Evolutionary conservation across 2,113 vertebrate genomes (phyloP), one percentile per base, ranked within the genome.

Genomic region (Misgurnus mizolepis): DNA sequence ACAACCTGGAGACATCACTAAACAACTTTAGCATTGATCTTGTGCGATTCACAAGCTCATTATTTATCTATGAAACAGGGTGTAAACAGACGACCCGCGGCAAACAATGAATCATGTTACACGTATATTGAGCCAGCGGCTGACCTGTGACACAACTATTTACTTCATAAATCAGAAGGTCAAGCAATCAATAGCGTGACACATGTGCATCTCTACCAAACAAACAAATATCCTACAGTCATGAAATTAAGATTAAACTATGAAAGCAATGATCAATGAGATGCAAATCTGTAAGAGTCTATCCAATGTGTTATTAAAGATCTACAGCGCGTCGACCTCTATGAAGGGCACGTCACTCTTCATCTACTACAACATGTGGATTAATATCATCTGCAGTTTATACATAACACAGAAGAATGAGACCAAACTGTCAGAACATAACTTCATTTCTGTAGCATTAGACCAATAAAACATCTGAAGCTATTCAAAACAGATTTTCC

Each of bases 31-130:
- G 70, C 65, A 60, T 70, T 72, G 66, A 58, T 12, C 58, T 50
- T 61, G 71, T 17, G 39, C 49, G 39, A 78, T 69, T 75, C 41
- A 22, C 43, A 39, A 78, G 56, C 4, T 55, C 75, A 82, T 83
- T 64, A 78, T 17, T 14, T 61, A 74, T 50, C 75, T 56, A 50
- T 64, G 39, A 68, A 49, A 8, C 17, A 47, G 39, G 10, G 22
- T 76, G 76, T 69, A n/a, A 47, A 47, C 12, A 78, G 56, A 70
- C n/a, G 6, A 7, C 0, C 76, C 55, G 45, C 69, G 60, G 49
- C 58, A 50, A 65, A 77, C 66, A 65, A 41, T 83, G 66, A 74
- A 83, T 87, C 82, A 81, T 61, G 79, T 83, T 68, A 71, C 39
- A 47, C 76, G 82, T 76, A 70, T 69, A 80, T 80, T 41, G 64